These are phyloP conservation scores for Hiodon tergisus DNA, from an alignment of 2,113 vertebrate species.

Conservation along the genomic window DNA sequence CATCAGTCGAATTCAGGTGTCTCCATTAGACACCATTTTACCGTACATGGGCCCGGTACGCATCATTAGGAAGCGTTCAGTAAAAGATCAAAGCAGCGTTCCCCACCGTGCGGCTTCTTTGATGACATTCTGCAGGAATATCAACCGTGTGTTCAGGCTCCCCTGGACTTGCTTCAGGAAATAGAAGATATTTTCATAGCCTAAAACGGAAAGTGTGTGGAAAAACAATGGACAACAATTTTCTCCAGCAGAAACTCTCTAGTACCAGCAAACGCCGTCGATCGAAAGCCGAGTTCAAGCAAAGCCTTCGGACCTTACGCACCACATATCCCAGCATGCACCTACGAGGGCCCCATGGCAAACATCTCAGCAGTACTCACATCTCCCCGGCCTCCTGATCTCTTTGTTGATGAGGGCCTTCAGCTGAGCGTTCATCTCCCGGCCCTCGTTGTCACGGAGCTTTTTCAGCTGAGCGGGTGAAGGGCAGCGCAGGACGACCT, in stretches of 20 bases:
- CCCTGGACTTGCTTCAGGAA: slow-evolving; percentile 93
- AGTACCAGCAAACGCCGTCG: too few relatives aligned
- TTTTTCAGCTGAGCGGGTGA: slow-evolving; percentile 73
- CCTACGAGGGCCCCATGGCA: not conserved
- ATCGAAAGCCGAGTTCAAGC: too few relatives aligned
- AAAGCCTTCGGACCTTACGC: not conserved
- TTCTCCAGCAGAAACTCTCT: too few relatives aligned
- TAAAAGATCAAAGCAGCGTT: not conserved
- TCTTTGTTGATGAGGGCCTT: slow-evolving; percentile 85
- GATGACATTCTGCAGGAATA: slow-evolving; percentile 92
- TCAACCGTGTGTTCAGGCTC: slow-evolving; percentile 80
- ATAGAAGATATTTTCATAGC: slow-evolving; percentile 90
- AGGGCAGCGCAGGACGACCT: slow-evolving; percentile 59
- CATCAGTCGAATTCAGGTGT: too few relatives aligned
- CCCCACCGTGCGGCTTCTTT: slow-evolving; percentile 89
- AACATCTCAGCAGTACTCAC: slow-evolving; percentile 60
- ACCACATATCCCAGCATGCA: not conserved
- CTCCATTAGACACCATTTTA: too few relatives aligned
- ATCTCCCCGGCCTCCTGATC: slow-evolving; percentile 89
- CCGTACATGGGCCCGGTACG: too few relatives aligned
- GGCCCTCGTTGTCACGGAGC: slow-evolving; percentile 65
- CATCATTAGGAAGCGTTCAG: too few relatives aligned
- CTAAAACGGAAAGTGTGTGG: slow-evolving; percentile 50
- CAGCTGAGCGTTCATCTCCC: slow-evolving; percentile 82
- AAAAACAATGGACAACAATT: not conserved